Evolutionary conservation across 2,797 vertebrate species (phyloP).

Genomic region (Cuculus canorus): DNA sequence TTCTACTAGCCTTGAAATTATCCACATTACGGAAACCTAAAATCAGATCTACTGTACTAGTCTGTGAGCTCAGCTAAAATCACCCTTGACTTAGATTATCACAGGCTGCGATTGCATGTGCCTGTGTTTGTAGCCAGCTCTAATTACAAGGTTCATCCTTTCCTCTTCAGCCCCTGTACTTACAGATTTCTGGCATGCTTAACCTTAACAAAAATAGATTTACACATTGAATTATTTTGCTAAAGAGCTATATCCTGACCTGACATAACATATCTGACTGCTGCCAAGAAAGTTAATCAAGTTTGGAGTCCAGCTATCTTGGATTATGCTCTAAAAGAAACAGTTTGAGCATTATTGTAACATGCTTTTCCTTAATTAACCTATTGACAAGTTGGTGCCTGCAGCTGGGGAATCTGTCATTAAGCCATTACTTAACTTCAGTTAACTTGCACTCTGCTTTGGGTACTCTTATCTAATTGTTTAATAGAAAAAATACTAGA

Average conservation of each 20-base stretch:
- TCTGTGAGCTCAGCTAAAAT: neutral
- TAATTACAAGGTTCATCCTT: neutral
- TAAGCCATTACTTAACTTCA: neutral
- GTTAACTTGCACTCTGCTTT: neutral
- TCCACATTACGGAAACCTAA: neutral
- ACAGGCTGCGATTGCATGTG: neutral
- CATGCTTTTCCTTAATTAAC: neutral
- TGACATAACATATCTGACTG: neutral
- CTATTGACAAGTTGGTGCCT: neutral
- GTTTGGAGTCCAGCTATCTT: neutral
- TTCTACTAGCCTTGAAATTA: slow-evolving; percentile 20
- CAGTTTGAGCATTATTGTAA: neutral
- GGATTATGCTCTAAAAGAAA: neutral
- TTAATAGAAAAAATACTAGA: neutral
- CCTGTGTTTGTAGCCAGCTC: neutral
- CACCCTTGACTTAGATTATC: neutral
- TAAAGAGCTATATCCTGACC: neutral
- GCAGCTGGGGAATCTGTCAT: neutral
- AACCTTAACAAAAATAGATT: neutral
- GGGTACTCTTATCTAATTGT: neutral
- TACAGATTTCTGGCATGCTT: neutral
- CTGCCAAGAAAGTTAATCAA: neutral
- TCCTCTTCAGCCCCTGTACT: neutral
- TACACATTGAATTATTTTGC: neutral
- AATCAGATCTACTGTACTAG: neutral